phyloP scores from a whole-genome alignment of 2,888 invertebrate genomes.

The Rhabditoides inermis region DNA sequence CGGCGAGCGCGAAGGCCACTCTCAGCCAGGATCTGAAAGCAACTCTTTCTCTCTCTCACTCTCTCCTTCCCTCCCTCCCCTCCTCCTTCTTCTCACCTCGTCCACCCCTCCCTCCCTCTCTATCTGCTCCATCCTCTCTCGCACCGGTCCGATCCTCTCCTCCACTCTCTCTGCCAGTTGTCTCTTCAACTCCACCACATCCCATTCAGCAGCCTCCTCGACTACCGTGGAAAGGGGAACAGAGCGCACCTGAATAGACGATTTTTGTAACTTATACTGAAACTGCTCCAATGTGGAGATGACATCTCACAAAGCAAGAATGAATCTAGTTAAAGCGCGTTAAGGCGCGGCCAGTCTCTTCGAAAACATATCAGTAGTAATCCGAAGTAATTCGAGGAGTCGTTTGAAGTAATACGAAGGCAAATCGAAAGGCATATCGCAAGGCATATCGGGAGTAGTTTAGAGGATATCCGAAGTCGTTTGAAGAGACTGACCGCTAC shows the following conservation, averaged over 20 bases:
- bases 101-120: slow-evolving; percentile 11
- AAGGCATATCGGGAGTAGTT: too few species aligned
- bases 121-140: slow-evolving; percentile 15
- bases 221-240: slow-evolving; percentile 3
- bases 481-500: too few species aligned
- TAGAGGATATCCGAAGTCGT: too few species aligned
- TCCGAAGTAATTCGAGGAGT: too few species aligned
- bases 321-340: too few species aligned
- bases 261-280: too few species aligned
- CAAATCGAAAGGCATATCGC: too few species aligned
- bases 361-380: too few species aligned
- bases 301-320: too few species aligned
- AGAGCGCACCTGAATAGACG: slow-evolving; percentile 8
- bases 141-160: slow-evolving; percentile 13
- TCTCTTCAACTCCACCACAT: slow-evolving; percentile 17
- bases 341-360: too few species aligned
- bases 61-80: not conserved
- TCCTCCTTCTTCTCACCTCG: not conserved
- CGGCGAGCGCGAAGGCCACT: slow-evolving; percentile 15
- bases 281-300: too few species aligned
- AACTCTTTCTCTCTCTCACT: not conserved
- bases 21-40: slow-evolving; percentile 16
- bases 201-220: slow-evolving; percentile 11
- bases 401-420: too few species aligned
- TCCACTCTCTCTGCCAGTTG: slow-evolving; percentile 20